Evolutionary conservation across 2,888 invertebrate genomes (phyloP), one percentile per base, ranked within the genome.

Genomic region (Machimus atricapillus): DNA sequence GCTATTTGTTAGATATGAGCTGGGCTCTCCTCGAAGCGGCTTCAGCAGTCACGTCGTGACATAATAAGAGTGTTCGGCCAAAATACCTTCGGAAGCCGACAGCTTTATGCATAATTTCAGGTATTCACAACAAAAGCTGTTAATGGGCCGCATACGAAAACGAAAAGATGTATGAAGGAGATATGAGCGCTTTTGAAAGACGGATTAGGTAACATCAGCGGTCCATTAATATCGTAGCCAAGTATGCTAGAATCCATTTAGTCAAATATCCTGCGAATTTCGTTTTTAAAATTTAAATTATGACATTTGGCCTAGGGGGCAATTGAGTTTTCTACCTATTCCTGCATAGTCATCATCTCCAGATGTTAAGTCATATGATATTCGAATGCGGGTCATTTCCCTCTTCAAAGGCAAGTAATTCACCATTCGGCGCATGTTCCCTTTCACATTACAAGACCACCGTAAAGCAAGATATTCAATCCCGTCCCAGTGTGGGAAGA

Each of bases 1-100:
- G 56, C 27, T 81, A 81, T 56, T 81, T 81, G 81, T 81, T 52
- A 23, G 52, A 46, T 37, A 81, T 81, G 81, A 81, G 31, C 43
- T 37, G n/a, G 23, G 46, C 56, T 87, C 81, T 76, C 86, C 76
- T 73, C 78, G 74, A 79, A 86, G 52, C 73, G 86, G 43, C 76
- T 86, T n/a, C 43, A 81, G 43, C 81, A 81, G 31, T 81, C 81
- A 81, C 16, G 19, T 81, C 81, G 81, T 81, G 81, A 81, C 52
- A 81, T 81, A 81, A 81, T 52, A 81, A 46, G 8, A 81, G 52
- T 52, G 52, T 34, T 78, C 56, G 31, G 52, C 14, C 27, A 56
- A 56, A 56, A 46, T 27, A 34, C n/a, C 12, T 27, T 31, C 31
- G 56, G 43, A 81, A 31, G 81, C 81, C 81, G 56, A 5, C 76